These are phyloP conservation scores for Phaedon cochleariae DNA, from an alignment of 2,888 invertebrate species.

Conservation along the genomic window DNA sequence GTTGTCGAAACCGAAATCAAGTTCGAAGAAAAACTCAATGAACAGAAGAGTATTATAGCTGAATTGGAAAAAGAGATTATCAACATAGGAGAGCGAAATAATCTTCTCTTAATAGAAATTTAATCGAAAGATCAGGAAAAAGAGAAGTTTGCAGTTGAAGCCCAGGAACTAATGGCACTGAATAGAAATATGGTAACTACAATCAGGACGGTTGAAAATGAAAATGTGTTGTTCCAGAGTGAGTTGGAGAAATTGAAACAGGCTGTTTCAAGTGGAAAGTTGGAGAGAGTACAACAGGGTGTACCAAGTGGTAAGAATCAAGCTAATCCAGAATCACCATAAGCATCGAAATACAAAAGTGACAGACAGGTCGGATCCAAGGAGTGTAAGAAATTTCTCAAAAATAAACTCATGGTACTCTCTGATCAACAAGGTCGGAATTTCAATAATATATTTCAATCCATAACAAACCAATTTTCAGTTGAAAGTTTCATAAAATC, in stretches of 20 bases:
- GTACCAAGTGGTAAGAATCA: too few relatives aligned
- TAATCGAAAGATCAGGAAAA: not conserved
- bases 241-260: not conserved
- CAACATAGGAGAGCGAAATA: not conserved
- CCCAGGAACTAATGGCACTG: too few relatives aligned
- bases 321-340: not conserved
- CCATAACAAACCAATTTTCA: not conserved
- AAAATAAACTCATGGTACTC: not conserved
- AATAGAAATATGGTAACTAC: slow-evolving; percentile 5
- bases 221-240: not conserved
- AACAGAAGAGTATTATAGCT: not conserved
- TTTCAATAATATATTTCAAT: not conserved
- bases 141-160: not conserved
- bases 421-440: not conserved
- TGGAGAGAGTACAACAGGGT: too few relatives aligned
- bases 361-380: not conserved
- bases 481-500: not conserved
- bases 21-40: too few relatives aligned
- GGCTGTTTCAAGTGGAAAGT: not conserved
- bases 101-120: not conserved
- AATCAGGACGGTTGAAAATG: not conserved
- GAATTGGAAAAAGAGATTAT: not conserved
- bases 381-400: too few relatives aligned
- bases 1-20: not conserved
- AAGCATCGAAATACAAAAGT: not conserved